phyloP scores from a whole-genome alignment of 1,140 invertebrate species.

The Batillaria attramentaria region DNA sequence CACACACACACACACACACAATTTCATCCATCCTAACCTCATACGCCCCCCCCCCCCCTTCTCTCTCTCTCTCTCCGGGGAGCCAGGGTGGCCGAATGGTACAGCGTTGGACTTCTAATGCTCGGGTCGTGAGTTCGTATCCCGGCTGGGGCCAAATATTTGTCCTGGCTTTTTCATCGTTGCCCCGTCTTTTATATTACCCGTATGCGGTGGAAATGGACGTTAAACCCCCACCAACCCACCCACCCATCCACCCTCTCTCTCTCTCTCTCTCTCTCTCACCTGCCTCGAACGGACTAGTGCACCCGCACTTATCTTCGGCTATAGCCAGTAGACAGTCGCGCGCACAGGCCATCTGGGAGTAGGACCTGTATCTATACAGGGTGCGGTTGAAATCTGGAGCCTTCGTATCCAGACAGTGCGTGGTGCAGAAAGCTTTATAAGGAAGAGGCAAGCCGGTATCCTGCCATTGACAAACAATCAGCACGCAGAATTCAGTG shows the following conservation, averaged over 20 bases:
- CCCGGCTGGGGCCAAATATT: neutral
- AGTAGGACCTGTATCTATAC: neutral
- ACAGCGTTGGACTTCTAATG: neutral
- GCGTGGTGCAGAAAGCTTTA: neutral
- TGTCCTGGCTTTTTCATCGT: no score
- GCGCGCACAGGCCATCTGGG: neutral
- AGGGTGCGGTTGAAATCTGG: neutral
- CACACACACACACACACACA: no score
- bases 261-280: neutral
- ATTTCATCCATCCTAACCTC: no score
- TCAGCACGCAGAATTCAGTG: neutral
- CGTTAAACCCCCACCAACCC: neutral
- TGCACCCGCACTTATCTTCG: neutral
- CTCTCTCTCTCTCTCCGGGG: no score
- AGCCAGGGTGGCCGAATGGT: no score
- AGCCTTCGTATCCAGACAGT: neutral
- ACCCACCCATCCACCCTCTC: neutral
- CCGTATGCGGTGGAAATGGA: no score
- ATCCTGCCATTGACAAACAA: neutral
- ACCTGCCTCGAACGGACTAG: neutral
- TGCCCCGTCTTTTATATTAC: no score
- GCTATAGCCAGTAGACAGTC: neutral
- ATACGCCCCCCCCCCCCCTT: no score
- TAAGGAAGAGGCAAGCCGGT: neutral
- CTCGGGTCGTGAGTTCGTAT: neutral